phyloP scores from a whole-genome alignment of 2,888 invertebrate genomes.

The Nomada fucata region DNA sequence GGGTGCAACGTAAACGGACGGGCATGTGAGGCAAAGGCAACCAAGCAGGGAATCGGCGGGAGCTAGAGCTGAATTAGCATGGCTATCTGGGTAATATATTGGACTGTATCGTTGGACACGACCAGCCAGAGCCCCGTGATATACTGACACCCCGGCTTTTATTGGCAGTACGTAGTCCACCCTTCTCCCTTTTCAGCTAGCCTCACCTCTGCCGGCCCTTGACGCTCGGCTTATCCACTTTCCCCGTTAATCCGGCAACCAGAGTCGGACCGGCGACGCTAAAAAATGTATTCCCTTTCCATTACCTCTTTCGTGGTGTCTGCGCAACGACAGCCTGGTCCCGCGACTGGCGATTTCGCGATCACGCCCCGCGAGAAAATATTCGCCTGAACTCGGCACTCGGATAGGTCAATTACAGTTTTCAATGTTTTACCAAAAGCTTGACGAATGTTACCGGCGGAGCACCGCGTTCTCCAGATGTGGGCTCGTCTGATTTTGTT shows the following conservation, averaged over 20 bases:
- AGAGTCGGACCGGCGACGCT: slow-evolving; percentile 43
- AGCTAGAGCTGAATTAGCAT: slow-evolving; percentile 80
- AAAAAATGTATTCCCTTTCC: slow-evolving; percentile 69
- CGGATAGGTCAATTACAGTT: no score
- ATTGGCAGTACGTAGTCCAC: slow-evolving; percentile 73
- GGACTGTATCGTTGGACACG: slow-evolving; percentile 77
- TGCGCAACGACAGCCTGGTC: slow-evolving; percentile 1
- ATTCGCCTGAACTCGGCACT: background rate
- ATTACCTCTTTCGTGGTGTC: slow-evolving; percentile 14
- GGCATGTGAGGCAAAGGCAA: slow-evolving; percentile 63
- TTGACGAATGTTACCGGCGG: no score
- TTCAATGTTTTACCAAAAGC: no score
- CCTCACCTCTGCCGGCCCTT: slow-evolving; percentile 64
- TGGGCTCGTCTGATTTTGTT: no score
- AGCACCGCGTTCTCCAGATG: no score
- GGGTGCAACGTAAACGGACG: slow-evolving; percentile 55
- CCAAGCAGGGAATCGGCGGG: slow-evolving; percentile 69
- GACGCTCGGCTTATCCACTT: slow-evolving; percentile 77
- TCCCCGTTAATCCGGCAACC: slow-evolving; percentile 73
- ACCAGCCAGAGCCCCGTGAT: slow-evolving; percentile 74
- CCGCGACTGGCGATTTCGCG: background rate
- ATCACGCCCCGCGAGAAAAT: background rate
- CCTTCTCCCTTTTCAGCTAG: slow-evolving; percentile 45
- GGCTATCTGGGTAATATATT: slow-evolving; percentile 81
- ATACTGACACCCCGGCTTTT: slow-evolving; percentile 76